These are phyloP conservation scores for Montipora efflorescens DNA, from an alignment of 64 coral and sea anemone genomes.

Conservation along the genomic window DNA sequence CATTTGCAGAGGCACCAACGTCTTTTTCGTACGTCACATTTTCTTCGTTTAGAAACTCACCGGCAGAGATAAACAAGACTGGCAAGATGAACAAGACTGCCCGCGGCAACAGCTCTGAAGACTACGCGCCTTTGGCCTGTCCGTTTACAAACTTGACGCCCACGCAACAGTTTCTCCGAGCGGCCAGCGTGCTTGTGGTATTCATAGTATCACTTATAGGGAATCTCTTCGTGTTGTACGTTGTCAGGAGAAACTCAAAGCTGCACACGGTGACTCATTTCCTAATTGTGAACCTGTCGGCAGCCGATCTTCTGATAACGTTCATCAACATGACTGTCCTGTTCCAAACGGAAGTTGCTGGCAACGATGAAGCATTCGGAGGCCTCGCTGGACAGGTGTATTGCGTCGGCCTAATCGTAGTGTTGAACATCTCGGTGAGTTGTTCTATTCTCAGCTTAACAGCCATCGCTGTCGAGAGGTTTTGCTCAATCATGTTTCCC, in stretches of 20 bases:
- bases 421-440: conserved; percentile 17
- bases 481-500: conserved; percentile 53
- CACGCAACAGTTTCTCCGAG: background rate
- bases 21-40: background rate
- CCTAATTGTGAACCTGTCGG: conserved; percentile 45
- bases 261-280: conserved; percentile 48
- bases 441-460: conserved; percentile 39
- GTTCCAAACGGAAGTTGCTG: conserved; percentile 18
- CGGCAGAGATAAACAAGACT: background rate
- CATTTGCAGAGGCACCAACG: no score
- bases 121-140: background rate
- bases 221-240: conserved; percentile 23
- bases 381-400: conserved; percentile 39
- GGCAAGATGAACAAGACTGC: conserved; percentile 6
- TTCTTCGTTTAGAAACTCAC: background rate
- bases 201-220: background rate
- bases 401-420: conserved; percentile 22
- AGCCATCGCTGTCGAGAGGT: conserved; percentile 53
- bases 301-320: conserved; percentile 56
- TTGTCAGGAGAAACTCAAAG: conserved; percentile 23
- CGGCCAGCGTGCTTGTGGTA: background rate
- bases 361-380: background rate
- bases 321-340: conserved; percentile 46
- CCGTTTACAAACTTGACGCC: background rate
- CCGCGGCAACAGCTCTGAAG: background rate